phyloP scores from a whole-genome alignment of 2,797 vertebrate genomes.

The Mormyrus proboscirostris region DNA sequence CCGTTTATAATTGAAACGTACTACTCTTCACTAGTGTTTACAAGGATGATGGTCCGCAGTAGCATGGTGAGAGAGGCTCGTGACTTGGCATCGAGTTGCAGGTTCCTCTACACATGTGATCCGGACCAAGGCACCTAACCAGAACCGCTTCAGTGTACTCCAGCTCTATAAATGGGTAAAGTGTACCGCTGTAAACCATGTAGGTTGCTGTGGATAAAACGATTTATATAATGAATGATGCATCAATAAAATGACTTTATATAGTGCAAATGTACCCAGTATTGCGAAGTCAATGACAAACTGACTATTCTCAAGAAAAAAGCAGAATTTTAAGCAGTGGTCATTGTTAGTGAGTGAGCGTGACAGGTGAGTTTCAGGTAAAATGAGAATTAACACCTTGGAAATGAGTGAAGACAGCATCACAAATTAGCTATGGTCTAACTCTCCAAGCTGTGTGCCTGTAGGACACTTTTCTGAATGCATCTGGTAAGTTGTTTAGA shows the following conservation, averaged over 20 bases:
- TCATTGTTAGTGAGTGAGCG: not conserved
- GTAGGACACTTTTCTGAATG: not conserved
- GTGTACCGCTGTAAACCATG: not conserved
- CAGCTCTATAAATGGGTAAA: not conserved
- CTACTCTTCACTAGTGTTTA: not conserved
- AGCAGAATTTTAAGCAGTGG: not conserved
- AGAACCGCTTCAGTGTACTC: not conserved
- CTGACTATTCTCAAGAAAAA: not conserved
- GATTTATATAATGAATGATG: not conserved
- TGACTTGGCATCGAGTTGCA: not conserved
- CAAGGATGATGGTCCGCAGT: not conserved
- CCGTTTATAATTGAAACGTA: not conserved
- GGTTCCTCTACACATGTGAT: not conserved
- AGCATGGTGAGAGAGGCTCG: not conserved
- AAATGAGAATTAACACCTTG: not conserved
- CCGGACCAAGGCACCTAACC: not conserved
- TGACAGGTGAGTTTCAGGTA: not conserved
- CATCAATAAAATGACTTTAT: conserved; percentile 3
- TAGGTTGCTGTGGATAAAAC: not conserved
- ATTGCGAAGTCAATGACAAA: not conserved
- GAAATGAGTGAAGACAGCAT: not conserved
- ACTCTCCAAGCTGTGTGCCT: not conserved
- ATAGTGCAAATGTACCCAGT: conserved; percentile 5
- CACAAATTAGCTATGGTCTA: not conserved
- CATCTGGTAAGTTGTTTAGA: not conserved